Percentiles rank a stretch among this genome's conserved stretches.
These are phyloP conservation scores for Istiophorus platypterus DNA, from an alignment of 2,113 vertebrate genomes.

Conservation along the genomic window DNA sequence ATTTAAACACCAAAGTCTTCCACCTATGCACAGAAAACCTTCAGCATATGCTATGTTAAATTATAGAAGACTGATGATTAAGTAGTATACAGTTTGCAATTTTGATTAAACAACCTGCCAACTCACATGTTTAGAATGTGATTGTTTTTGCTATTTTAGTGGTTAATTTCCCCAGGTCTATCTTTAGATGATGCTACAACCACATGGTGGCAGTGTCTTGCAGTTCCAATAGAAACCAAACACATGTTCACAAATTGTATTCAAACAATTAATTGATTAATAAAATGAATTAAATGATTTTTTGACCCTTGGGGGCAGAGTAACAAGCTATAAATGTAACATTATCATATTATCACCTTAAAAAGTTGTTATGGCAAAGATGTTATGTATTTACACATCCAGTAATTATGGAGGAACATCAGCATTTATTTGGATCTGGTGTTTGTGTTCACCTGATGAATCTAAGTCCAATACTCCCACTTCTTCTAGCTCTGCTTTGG, in stretches of 20 bases:
- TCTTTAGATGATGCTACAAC: neutral
- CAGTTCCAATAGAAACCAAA: too few relatives aligned
- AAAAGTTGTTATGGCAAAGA: too few relatives aligned
- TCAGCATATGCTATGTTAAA: neutral
- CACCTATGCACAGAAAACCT: neutral
- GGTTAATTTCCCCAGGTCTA: neutral
- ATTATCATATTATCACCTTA: too few relatives aligned
- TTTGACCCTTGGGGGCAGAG: too few relatives aligned
- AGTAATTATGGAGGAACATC: too few relatives aligned
- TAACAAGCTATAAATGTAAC: too few relatives aligned
- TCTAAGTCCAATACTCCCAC: too few relatives aligned
- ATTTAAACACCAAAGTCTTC: neutral
- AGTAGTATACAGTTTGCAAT: neutral
- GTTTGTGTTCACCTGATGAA: too few relatives aligned
- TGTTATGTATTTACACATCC: too few relatives aligned
- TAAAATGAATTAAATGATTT: neutral
- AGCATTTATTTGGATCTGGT: too few relatives aligned
- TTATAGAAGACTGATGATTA: neutral
- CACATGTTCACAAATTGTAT: neutral
- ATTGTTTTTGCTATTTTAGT: neutral
- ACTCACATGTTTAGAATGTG: neutral
- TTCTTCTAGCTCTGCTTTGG: too few relatives aligned
- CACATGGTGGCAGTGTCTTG: too few relatives aligned
- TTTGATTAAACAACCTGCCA: neutral
- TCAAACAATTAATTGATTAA: neutral